A percentile compares a stretch with the other conserved stretches of the same genome.
phyloP scores from a whole-genome alignment of 2,797 vertebrate species.

The Gila robusta region DNA sequence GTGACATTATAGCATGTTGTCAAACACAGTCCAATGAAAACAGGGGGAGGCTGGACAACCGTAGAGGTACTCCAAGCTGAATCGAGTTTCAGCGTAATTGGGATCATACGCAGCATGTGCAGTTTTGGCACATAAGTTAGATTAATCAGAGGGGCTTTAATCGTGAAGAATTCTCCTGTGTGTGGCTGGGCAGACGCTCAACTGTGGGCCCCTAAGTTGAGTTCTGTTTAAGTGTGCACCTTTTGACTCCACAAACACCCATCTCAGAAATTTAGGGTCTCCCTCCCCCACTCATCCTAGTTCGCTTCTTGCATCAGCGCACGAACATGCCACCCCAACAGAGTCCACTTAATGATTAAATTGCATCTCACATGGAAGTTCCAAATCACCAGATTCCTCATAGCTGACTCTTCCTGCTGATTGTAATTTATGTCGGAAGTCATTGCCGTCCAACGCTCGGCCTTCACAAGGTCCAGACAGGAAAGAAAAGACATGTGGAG shows the following conservation, averaged over 20 bases:
- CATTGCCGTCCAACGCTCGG: conserved; percentile 69
- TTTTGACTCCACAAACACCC: conserved; percentile 89
- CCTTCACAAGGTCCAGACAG: conserved; percentile 60
- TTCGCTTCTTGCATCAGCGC: conserved; percentile 62
- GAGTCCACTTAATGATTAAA: conserved; percentile 83
- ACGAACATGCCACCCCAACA: conserved; percentile 71
- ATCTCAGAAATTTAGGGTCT: conserved; percentile 81
- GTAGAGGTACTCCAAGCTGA: conserved; percentile 81
- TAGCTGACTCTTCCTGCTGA: conserved; percentile 78
- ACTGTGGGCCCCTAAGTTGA: conserved; percentile 75
- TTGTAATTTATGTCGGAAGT: conserved; percentile 83
- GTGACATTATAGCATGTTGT: conserved; percentile 76
- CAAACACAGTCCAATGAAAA: conserved; percentile 87
- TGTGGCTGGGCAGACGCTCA: conserved; percentile 77
- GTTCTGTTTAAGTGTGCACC: conserved; percentile 82
- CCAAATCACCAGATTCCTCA: conserved; percentile 80
- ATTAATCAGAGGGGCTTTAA: conserved; percentile 90
- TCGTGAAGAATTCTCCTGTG: conserved; percentile 83
- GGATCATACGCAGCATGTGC: conserved; percentile 89
- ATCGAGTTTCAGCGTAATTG: conserved; percentile 90
- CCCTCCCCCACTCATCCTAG: conserved; percentile 26
- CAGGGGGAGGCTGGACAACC: conserved; percentile 82
- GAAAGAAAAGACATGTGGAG: conserved; percentile 65
- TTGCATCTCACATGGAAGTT: conserved; percentile 79
- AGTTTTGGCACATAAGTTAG: conserved; percentile 83